A percentile compares a stretch with the other conserved stretches of the same genome.
Conservation (phyloP, 2,888 invertebrate genomes). For the Patella depressa region DNA sequence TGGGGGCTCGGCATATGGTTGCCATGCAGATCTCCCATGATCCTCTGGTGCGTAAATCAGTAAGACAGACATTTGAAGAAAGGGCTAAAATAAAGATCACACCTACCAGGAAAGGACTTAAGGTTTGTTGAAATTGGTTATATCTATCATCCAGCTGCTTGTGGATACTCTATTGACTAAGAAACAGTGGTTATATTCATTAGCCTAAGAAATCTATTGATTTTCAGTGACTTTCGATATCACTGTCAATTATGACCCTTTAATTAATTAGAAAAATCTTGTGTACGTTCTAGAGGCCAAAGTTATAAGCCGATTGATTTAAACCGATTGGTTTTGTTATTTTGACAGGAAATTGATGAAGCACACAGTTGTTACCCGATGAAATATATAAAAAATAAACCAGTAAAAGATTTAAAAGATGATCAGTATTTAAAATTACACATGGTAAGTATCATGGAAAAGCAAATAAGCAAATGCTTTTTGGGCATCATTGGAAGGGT, state of each 20-base stretch:
- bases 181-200: no score
- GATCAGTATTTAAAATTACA: constrained; percentile 90
- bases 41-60: constrained; percentile 87
- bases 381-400: constrained; percentile 94
- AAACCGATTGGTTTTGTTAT: not conserved
- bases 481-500: no score
- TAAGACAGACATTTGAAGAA: constrained; percentile 88
- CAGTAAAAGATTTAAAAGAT: constrained; percentile 87
- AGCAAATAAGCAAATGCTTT: no score
- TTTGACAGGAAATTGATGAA: constrained; percentile 88
- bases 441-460: constrained; percentile 43
- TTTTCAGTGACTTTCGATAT: no score
- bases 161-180: no score
- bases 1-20: constrained; percentile 94
- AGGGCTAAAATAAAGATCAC: constrained; percentile 84
- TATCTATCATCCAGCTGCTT: no score
- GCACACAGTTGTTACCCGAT: constrained; percentile 82
- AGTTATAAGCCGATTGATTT: no score
- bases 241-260: no score
- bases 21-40: constrained; percentile 93
- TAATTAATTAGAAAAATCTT: no score
- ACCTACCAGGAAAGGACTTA: constrained; percentile 92
- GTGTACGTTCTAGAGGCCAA: no score
- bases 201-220: no score
- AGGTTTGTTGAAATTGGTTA: constrained; percentile 69